phyloP scores from a whole-genome alignment of 2,113 vertebrate genomes.

The Taurulus bubalis region DNA sequence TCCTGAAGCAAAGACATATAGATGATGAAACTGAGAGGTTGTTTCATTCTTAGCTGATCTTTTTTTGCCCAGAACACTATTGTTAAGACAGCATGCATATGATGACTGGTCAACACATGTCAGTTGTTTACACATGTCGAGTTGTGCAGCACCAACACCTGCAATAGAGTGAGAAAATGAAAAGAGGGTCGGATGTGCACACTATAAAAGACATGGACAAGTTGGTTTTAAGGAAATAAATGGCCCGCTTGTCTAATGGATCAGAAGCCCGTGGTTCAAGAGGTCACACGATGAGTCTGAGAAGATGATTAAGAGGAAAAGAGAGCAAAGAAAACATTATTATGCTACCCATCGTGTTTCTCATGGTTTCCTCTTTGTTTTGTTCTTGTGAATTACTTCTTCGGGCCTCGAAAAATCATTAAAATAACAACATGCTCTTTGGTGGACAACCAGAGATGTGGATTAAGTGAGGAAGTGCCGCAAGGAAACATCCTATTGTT shows the following conservation, averaged over 20 bases:
- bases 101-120: background rate
- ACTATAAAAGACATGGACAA: background rate
- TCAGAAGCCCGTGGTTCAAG: background rate
- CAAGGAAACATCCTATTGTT: background rate
- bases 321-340: background rate
- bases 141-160: background rate
- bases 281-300: background rate
- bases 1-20: background rate
- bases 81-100: conserved; percentile 4
- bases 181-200: background rate
- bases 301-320: background rate
- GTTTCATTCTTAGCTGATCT: background rate
- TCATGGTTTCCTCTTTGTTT: background rate
- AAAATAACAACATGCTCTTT: background rate
- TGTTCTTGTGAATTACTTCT: background rate
- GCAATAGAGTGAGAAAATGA: background rate
- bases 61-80: background rate
- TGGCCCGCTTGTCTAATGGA: background rate
- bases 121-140: background rate
- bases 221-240: background rate
- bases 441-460: background rate
- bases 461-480: background rate
- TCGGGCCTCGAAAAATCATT: background rate
- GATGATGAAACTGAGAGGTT: background rate
- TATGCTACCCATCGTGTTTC: background rate